phyloP scores from a whole-genome alignment of 2,888 invertebrate genomes.

The Macaria liturata region DNA sequence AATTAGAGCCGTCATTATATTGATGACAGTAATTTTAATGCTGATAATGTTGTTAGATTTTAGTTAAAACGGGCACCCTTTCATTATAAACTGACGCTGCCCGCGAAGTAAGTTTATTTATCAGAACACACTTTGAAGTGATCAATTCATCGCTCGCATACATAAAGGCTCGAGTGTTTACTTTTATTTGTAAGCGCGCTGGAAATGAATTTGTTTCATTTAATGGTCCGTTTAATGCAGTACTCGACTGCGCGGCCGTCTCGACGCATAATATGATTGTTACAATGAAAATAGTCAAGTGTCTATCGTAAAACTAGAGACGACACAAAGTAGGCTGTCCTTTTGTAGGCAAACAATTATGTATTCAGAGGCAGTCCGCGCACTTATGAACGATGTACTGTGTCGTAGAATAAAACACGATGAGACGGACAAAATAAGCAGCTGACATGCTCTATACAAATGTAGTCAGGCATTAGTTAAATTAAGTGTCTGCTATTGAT shows the following conservation, averaged over 20 bases:
- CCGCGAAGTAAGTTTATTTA: slow-evolving; percentile 7
- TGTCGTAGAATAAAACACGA: slow-evolving; percentile 25
- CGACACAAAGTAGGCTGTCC: slow-evolving; percentile 67
- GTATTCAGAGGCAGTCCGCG: slow-evolving; percentile 62
- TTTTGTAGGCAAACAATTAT: slow-evolving; percentile 70
- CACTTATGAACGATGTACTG: slow-evolving; percentile 53
- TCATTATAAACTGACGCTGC: background rate
- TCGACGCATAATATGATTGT: slow-evolving; percentile 56
- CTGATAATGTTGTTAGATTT: slow-evolving; percentile 11
- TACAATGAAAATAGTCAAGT: slow-evolving; percentile 73
- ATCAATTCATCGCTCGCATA: slow-evolving; percentile 35
- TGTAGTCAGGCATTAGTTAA: slow-evolving; percentile 12
- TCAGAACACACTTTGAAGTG: slow-evolving; percentile 28
- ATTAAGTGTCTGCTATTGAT: too few relatives aligned
- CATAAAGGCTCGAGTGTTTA: slow-evolving; percentile 38
- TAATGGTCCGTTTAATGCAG: slow-evolving; percentile 49
- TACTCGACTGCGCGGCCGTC: slow-evolving; percentile 43
- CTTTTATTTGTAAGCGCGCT: slow-evolving; percentile 42
- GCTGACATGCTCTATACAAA: slow-evolving; percentile 14
- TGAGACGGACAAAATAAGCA: slow-evolving; percentile 32
- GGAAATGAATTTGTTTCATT: slow-evolving; percentile 52
- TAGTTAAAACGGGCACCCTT: background rate
- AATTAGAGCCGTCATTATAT: slow-evolving; percentile 8
- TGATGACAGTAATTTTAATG: slow-evolving; percentile 9
- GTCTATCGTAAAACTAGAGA: slow-evolving; percentile 75